Conservation (phyloP, 2,113 vertebrate species). For the Podocnemis expansa region DNA sequence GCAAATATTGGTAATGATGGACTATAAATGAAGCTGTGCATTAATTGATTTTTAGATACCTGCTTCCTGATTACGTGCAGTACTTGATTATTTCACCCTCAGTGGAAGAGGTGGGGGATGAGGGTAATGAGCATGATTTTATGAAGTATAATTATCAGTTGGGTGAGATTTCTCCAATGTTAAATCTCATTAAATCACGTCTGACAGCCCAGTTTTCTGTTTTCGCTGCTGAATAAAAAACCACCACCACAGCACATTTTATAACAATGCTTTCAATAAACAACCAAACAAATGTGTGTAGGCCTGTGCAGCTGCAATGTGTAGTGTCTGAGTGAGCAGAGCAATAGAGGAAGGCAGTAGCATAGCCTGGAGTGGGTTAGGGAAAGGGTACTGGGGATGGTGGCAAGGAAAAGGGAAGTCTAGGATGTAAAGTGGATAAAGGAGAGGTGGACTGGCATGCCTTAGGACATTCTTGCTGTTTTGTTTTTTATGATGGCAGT, state of each 20-base stretch:
- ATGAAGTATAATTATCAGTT: conserved; percentile 46
- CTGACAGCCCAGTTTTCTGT: conserved; percentile 33
- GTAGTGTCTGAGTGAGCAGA: background rate
- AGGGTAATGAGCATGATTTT: conserved; percentile 14
- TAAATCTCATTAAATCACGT: conserved; percentile 35
- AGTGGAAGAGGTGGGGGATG: background rate
- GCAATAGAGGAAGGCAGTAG: background rate
- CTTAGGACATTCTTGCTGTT: background rate
- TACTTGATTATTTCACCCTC: conserved; percentile 32
- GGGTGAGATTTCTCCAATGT: conserved; percentile 9
- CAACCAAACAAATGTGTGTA: background rate
- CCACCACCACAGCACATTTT: background rate
- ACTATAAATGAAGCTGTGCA: conserved; percentile 9
- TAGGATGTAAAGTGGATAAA: background rate
- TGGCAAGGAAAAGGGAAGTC: background rate
- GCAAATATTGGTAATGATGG: background rate
- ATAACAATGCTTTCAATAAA: conserved; percentile 41
- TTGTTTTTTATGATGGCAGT: background rate
- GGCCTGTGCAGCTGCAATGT: background rate
- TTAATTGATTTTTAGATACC: conserved; percentile 23
- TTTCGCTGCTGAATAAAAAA: conserved; percentile 8
- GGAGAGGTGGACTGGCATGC: background rate
- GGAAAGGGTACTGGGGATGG: background rate
- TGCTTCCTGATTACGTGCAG: conserved; percentile 28
- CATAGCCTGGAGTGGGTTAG: background rate